Evolutionary conservation across 2,113 vertebrate genomes (phyloP).

Genomic region (Zootoca vivipara): DNA sequence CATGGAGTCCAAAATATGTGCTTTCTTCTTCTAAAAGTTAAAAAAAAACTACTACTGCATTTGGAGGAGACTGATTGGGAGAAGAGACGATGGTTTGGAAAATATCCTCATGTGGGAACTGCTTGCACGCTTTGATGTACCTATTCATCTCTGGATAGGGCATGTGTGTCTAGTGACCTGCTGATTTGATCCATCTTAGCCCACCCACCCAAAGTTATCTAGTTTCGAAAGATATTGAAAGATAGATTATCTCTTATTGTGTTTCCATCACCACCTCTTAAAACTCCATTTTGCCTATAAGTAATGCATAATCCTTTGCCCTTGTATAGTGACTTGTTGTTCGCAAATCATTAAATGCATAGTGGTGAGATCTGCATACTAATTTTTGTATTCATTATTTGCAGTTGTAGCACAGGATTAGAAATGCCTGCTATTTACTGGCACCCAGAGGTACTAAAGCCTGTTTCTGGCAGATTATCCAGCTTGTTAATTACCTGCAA

Average conservation of each 20-base stretch:
- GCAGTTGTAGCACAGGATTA: slow-evolving; percentile 32
- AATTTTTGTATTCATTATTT: slow-evolving; percentile 19
- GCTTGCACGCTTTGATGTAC: not conserved
- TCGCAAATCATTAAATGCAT: rapidly evolving
- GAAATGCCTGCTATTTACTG: slow-evolving; percentile 13
- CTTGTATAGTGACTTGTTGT: slow-evolving; percentile 2
- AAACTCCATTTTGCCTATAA: not conserved
- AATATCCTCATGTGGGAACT: not conserved
- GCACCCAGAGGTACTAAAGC: slow-evolving; percentile 23
- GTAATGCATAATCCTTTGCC: not conserved
- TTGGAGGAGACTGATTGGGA: not conserved
- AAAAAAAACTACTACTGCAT: no score
- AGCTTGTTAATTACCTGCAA: slow-evolving; percentile 47
- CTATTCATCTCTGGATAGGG: not conserved
- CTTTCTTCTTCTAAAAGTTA: no score
- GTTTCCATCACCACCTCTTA: not conserved
- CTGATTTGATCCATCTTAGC: not conserved
- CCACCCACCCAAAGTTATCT: not conserved
- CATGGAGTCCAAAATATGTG: no score
- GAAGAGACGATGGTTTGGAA: not conserved
- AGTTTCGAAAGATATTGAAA: not conserved
- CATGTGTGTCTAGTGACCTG: not conserved
- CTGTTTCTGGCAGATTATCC: slow-evolving; percentile 39
- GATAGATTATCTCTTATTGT: not conserved
- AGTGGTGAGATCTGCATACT: not conserved